Conservation (phyloP, 2,113 vertebrate species). For the Callocephalon fimbriatum region DNA sequence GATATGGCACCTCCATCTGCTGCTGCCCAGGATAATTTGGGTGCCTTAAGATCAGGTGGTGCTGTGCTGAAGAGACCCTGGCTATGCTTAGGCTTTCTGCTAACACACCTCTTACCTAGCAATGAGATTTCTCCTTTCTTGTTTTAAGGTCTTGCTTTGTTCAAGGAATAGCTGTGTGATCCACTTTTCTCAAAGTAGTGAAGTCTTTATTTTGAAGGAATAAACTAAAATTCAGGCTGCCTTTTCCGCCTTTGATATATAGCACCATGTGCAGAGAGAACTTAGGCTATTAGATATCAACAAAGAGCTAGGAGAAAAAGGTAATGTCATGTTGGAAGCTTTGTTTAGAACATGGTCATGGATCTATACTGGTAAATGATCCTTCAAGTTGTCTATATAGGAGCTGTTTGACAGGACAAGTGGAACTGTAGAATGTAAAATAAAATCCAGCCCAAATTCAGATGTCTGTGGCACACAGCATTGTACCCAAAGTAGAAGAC, state of each 20-base stretch:
- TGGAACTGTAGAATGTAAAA: background rate
- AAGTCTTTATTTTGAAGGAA: background rate
- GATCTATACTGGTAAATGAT: background rate
- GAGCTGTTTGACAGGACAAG: background rate
- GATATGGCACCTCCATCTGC: background rate
- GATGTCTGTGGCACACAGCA: background rate
- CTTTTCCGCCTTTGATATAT: background rate
- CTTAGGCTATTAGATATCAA: background rate
- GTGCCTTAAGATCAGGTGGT: too few relatives aligned
- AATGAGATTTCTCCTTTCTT: background rate
- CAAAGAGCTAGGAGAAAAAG: background rate
- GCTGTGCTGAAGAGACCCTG: background rate
- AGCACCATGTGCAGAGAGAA: background rate
- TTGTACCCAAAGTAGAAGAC: background rate
- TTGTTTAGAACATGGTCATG: rapidly evolving
- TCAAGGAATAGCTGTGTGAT: background rate
- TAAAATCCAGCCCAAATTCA: background rate
- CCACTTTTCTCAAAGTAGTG: background rate
- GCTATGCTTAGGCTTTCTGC: background rate
- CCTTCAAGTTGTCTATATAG: background rate
- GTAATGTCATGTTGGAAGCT: background rate
- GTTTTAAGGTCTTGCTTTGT: background rate
- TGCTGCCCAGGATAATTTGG: background rate
- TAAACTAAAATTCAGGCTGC: background rate
- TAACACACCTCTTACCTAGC: background rate